phyloP scores from a whole-genome alignment of 2,888 invertebrate species.

The Atrina japonica region DNA sequence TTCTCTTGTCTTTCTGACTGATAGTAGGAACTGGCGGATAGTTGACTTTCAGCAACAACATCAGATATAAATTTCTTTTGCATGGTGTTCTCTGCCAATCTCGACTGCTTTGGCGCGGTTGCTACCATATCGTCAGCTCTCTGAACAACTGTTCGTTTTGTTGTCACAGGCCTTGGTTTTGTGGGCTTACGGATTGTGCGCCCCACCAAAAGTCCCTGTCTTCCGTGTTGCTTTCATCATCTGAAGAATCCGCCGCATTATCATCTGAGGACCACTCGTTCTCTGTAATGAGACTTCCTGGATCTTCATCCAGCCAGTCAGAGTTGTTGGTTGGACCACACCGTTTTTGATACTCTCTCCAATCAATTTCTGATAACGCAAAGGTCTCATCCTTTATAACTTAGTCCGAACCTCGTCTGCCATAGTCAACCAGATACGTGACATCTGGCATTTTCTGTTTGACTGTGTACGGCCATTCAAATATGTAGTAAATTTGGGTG shows the following conservation, averaged over 20 bases:
- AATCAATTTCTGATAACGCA: not conserved
- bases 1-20: not conserved
- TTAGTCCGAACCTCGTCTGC: not conserved
- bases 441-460: not conserved
- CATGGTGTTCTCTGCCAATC: not conserved
- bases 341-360: not conserved
- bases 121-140: not conserved
- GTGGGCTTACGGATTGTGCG: not conserved
- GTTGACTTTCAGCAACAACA: slow-evolving; percentile 4
- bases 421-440: not conserved
- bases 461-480: slow-evolving; percentile 11
- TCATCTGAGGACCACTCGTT: not conserved
- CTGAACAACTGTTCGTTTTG: not conserved
- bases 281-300: slow-evolving; percentile 1
- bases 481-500: slow-evolving; percentile 10
- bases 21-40: not conserved
- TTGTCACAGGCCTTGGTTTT: not conserved
- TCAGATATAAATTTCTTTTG: not conserved
- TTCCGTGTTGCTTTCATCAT: not conserved
- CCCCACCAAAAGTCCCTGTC: not conserved
- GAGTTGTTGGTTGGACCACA: not conserved
- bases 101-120: not conserved
- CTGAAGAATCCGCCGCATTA: not conserved
- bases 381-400: slow-evolving; percentile 18
- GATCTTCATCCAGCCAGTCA: not conserved